Evolutionary conservation across 1,140 invertebrate species (phyloP).

Genomic region (Heliothis subflexa): DNA sequence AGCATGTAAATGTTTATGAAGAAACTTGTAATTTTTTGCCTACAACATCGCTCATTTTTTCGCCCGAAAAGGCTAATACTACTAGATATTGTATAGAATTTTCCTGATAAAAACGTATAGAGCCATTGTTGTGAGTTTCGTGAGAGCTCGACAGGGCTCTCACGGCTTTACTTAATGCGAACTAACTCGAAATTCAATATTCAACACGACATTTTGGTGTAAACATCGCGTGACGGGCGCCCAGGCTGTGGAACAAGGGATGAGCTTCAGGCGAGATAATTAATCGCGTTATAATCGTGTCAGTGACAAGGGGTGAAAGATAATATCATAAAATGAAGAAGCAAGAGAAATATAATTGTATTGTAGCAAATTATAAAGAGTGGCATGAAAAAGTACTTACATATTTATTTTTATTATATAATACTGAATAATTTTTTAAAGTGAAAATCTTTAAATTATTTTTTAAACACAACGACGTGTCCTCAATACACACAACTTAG

Average conservation of each 20-base stretch:
- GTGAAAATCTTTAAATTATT: too few species aligned
- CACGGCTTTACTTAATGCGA: constrained; percentile 65
- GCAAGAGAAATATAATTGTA: too few species aligned
- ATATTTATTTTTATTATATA: too few species aligned
- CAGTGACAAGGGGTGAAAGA: background rate
- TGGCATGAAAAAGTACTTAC: background rate
- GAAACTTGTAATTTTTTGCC: background rate
- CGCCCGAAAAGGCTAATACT: background rate
- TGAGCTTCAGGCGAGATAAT: constrained; percentile 41
- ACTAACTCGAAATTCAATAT: constrained; percentile 79
- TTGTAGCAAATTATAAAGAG: too few species aligned
- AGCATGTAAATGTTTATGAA: background rate
- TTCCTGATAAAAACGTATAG: background rate
- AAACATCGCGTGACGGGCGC: constrained; percentile 73
- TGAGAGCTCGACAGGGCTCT: constrained; percentile 55
- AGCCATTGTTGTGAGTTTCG: constrained; percentile 35
- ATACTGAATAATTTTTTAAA: too few species aligned
- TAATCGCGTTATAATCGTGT: constrained; percentile 34
- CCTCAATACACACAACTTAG: background rate
- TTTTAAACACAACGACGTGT: too few species aligned
- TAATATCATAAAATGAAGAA: background rate
- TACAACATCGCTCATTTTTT: constrained; percentile 10
- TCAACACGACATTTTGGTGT: constrained; percentile 77
- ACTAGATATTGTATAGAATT: background rate
- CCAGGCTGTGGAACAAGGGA: constrained; percentile 55